Conservation (phyloP, 2,113 vertebrate species). For the Fulica atra region DNA sequence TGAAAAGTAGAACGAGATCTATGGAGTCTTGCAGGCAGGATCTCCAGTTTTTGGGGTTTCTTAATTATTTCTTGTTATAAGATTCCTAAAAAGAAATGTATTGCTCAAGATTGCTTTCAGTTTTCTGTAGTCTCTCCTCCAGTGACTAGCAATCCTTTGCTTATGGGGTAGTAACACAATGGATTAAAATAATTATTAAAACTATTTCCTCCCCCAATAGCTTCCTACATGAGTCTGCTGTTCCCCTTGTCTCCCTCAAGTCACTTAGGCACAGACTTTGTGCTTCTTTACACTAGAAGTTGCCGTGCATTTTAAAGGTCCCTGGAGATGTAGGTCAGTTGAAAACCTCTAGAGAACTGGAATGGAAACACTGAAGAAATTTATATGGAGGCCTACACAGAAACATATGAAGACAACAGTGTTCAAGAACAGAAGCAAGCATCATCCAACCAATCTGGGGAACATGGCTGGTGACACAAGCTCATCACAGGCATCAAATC, state of each 20-base stretch:
- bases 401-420: background rate
- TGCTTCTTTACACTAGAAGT: background rate
- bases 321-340: background rate
- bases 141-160: background rate
- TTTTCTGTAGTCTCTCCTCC: background rate
- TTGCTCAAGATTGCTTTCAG: background rate
- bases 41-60: background rate
- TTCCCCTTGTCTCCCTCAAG: background rate
- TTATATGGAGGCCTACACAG: background rate
- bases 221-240: background rate
- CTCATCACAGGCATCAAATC: background rate
- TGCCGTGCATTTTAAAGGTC: background rate
- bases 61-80: background rate
- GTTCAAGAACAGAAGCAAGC: background rate
- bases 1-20: background rate
- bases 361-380: background rate
- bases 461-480: rapidly evolving
- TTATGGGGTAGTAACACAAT: background rate
- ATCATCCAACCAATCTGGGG: rapidly evolving
- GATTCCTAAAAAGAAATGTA: background rate
- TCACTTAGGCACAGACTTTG: background rate
- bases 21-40: background rate
- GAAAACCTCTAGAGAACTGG: background rate
- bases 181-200: background rate
- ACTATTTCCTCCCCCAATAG: background rate